Base-by-base conservation (phyloP, 2,888 invertebrate genomes). In the Phanerotoma sp. region DNA sequence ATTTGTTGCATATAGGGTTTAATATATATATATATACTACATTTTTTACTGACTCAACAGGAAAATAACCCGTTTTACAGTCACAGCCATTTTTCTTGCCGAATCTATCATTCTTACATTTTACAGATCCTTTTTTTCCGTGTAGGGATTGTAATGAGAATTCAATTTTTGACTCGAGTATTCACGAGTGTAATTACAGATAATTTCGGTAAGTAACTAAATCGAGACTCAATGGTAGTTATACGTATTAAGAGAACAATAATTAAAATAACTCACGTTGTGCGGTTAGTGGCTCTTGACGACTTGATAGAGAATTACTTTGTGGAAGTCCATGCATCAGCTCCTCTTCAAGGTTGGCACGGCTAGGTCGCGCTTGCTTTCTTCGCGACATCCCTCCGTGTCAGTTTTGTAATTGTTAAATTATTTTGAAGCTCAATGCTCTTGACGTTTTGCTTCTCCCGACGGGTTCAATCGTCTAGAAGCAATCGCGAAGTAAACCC, bases 281-380 rank as follows among this genome's bases (percentile, higher is more conserved):
- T 63, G 54, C 42, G 9, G 41, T 46, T 25, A 45, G 42, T 33
- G 66, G 67, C 65, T 68, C 68, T 51, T 62, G 66, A 61, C 66
- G 63, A 57, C 63, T 69, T 66, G 62, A 66, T 61, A 69, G 60
- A 62, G 73, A 67, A 62, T 69, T 70, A 68, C 67, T 68, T 66
- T 69, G 69, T 64, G 69, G 66, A 49, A 70, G 66, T 61, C 70
- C 72, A 66, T 69, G 74, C 64, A 67, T 69, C 63, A 75, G 75
- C 66, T 77, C 77, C 70, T 77, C 77, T 72, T 77, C 77, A 65
- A 75, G 75, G 67, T 72, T 75, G 67, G 77, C 77, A 70, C 77
- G 76, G 71, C 75, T 77, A 58, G 77, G 77, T 67, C 77, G 74
- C 62, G 77, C 77, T 67, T 77, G 77, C 73, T 77, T 77, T 70